These are phyloP conservation scores for Beroe ovata DNA, from an alignment of 37 sponge, comb jelly and placozoan genomes.

Conservation along the genomic window DNA sequence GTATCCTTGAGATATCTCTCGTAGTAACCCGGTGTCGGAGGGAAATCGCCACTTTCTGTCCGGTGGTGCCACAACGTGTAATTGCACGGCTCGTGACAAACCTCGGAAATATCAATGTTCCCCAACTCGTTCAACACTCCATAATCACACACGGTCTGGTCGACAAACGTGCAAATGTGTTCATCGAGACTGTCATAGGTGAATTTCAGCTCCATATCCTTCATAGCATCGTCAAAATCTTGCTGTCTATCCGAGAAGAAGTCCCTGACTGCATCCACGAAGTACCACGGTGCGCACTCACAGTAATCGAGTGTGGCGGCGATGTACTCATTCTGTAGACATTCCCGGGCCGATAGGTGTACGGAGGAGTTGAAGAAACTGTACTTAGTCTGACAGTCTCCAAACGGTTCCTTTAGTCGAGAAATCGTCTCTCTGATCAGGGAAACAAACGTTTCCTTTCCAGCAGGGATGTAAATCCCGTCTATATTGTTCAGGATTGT, in stretches of 20 bases:
- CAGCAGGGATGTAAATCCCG: neutral
- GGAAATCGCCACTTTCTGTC: neutral
- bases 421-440: neutral
- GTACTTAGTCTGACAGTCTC: neutral
- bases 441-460: neutral
- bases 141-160: neutral
- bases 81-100: neutral
- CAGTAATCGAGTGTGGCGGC: neutral
- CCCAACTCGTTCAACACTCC: neutral
- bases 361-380: neutral
- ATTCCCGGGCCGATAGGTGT: neutral
- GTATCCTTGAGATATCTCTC: neutral
- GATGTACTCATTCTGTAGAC: neutral
- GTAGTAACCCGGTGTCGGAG: neutral
- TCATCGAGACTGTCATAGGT: neutral
- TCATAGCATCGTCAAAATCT: neutral
- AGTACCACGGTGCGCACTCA: neutral
- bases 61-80: neutral
- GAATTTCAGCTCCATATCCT: neutral
- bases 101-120: neutral
- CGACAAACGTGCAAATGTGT: neutral
- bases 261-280: neutral
- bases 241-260: neutral
- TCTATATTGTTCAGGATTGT: neutral
- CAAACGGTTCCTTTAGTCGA: neutral